A percentile compares a stretch with the other conserved stretches of the same genome.
These are phyloP conservation scores for Drosophila testacea DNA, from an alignment of 2,888 invertebrate genomes.

Conservation along the genomic window DNA sequence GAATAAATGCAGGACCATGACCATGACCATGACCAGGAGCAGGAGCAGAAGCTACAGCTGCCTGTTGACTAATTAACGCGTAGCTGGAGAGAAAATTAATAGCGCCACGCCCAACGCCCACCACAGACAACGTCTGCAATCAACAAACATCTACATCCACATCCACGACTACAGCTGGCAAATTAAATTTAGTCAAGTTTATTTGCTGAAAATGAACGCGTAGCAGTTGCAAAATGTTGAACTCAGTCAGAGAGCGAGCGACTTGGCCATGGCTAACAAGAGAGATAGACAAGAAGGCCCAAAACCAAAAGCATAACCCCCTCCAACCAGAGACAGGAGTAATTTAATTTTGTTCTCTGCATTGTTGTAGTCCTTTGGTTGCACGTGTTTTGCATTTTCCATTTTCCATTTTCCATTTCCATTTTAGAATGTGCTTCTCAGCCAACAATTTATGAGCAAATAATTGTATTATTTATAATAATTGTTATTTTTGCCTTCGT, in stretches of 20 bases:
- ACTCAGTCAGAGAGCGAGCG: neutral
- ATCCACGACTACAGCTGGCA: constrained; percentile 19
- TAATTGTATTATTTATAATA: constrained; percentile 22
- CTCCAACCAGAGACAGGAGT: constrained; percentile 4
- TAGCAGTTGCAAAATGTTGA: constrained; percentile 13
- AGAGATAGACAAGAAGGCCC: constrained; percentile 1
- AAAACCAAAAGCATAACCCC: neutral
- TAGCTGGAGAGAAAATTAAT: constrained; percentile 30
- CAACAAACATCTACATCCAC: constrained; percentile 14
- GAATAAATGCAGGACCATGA: neutral
- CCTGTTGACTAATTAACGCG: constrained; percentile 49
- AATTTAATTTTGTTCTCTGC: constrained; percentile 32
- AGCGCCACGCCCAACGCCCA: constrained; percentile 18
- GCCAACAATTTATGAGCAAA: constrained; percentile 25
- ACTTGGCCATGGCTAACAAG: neutral
- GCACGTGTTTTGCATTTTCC: constrained; percentile 47
- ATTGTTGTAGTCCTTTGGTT: constrained; percentile 18
- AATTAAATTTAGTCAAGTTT: constrained; percentile 48
- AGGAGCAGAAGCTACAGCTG: neutral
- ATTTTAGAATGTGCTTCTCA: neutral
- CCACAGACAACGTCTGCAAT: constrained; percentile 20
- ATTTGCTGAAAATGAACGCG: constrained; percentile 45
- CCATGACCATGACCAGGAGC: too few relatives aligned
- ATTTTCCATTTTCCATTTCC: constrained; percentile 11
- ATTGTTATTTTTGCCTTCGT: constrained; percentile 15